phyloP scores from a whole-genome alignment of 1,140 invertebrate genomes.

The Heliconius nattereri region DNA sequence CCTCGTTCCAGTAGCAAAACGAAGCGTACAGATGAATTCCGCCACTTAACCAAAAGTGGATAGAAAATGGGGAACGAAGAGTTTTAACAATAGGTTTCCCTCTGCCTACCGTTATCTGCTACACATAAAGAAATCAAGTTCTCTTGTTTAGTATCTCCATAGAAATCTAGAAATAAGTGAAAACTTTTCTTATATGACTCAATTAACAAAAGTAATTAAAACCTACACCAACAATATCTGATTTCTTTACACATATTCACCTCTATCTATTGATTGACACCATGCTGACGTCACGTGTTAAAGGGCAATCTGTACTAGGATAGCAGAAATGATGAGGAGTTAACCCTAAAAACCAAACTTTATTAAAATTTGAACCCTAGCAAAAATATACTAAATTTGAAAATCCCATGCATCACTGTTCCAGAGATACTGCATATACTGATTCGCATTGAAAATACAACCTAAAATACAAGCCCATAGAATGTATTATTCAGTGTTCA shows the following conservation, averaged over 20 bases:
- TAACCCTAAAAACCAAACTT: background rate
- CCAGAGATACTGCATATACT: constrained; percentile 12
- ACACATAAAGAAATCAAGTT: no score
- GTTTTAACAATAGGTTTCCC: no score
- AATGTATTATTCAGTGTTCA: constrained; percentile 2
- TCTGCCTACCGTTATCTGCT: no score
- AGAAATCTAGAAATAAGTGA: no score
- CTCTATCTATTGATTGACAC: background rate
- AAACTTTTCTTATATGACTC: background rate
- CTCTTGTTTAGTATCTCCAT: no score
- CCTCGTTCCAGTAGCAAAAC: background rate
- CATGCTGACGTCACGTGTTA: constrained; percentile 58
- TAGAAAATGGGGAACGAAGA: no score
- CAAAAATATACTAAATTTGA: background rate
- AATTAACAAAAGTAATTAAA: background rate
- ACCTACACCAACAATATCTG: background rate
- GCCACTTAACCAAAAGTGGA: background rate
- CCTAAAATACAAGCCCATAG: background rate
- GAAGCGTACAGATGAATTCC: background rate
- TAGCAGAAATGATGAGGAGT: constrained; percentile 39
- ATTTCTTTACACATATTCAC: background rate
- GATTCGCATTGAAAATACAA: background rate
- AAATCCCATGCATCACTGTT: constrained; percentile 10
- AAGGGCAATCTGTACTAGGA: constrained; percentile 56
- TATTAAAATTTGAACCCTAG: background rate